Evolutionary conservation across 2,797 vertebrate genomes (phyloP).

Genomic region (Hybognathus amarus): DNA sequence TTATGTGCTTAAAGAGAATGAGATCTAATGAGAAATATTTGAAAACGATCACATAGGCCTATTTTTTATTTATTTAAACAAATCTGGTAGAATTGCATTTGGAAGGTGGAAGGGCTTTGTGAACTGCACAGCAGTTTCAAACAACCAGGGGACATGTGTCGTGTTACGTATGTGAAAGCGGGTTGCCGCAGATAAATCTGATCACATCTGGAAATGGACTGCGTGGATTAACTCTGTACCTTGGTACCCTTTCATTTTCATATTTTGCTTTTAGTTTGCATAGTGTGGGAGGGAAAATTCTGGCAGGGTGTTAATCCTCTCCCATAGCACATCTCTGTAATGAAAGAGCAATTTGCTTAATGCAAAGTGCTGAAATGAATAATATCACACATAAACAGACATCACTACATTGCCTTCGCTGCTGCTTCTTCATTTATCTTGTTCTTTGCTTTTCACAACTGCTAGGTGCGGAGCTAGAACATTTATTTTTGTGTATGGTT

Average conservation of each 20-base stretch:
- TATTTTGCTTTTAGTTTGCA: conserved; percentile 45
- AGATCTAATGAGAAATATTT: background rate
- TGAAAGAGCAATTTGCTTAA: conserved; percentile 44
- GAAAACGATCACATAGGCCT: background rate
- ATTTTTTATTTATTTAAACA: background rate
- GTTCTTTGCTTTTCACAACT: background rate
- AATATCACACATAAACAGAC: conserved; percentile 39
- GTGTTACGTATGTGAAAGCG: conserved; percentile 26
- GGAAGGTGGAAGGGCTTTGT: conserved; percentile 62
- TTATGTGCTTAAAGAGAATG: background rate
- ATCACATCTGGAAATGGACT: conserved; percentile 42
- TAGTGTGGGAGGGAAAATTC: conserved; percentile 42
- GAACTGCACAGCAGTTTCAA: conserved; percentile 6
- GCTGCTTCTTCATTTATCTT: background rate
- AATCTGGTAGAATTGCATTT: conserved; percentile 40
- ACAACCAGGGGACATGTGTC: conserved; percentile 16
- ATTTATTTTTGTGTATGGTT: conserved; percentile 9
- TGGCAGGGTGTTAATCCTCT: conserved; percentile 48
- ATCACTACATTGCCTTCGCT: background rate
- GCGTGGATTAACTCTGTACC: conserved; percentile 39
- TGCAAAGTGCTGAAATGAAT: conserved; percentile 44
- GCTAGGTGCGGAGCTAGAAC: background rate
- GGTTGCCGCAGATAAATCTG: conserved; percentile 46
- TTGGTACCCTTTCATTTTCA: conserved; percentile 43
- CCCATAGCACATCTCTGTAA: conserved; percentile 26